These are phyloP conservation scores for Theodoxus fluviatilis DNA, from an alignment of 2,888 invertebrate species.

Conservation along the genomic window DNA sequence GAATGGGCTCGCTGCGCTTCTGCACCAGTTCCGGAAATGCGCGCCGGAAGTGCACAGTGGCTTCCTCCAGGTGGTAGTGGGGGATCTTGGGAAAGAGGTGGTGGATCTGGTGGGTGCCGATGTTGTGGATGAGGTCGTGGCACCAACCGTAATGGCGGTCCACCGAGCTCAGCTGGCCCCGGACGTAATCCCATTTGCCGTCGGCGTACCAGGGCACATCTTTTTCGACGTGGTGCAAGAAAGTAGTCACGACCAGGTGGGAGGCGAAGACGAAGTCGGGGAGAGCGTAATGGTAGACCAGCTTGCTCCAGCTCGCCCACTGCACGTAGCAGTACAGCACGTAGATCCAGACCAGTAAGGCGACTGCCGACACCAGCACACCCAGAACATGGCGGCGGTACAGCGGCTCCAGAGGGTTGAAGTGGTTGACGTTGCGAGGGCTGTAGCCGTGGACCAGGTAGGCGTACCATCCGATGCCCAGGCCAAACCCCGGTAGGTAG, in stretches of 20 bases:
- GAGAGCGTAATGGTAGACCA: slow-evolving; percentile 48
- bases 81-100: slow-evolving; percentile 57
- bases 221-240: slow-evolving; percentile 56
- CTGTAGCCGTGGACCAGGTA: slow-evolving; percentile 53
- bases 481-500: slow-evolving; percentile 36
- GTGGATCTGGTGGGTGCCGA: slow-evolving; percentile 57
- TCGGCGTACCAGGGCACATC: slow-evolving; percentile 55
- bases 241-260: slow-evolving; percentile 56
- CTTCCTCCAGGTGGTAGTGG: slow-evolving; percentile 57
- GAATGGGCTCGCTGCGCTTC: slow-evolving; percentile 46
- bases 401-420: slow-evolving; percentile 43
- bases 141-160: slow-evolving; percentile 57
- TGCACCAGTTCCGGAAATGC: slow-evolving; percentile 47
- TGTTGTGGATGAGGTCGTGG: slow-evolving; percentile 53
- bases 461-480: slow-evolving; percentile 51
- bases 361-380: slow-evolving; percentile 38
- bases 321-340: slow-evolving; percentile 37
- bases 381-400: slow-evolving; percentile 43
- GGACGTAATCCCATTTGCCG: slow-evolving; percentile 52
- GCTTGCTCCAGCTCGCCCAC: slow-evolving; percentile 35
- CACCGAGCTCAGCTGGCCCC: slow-evolving; percentile 54
- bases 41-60: slow-evolving; percentile 48
- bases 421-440: slow-evolving; percentile 48
- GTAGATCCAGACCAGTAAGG: slow-evolving; percentile 35
- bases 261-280: slow-evolving; percentile 53